Percentiles rank a stretch among this genome's conserved stretches.
phyloP scores from a whole-genome alignment of 1,140 invertebrate genomes.

The Achroia grisella region DNA sequence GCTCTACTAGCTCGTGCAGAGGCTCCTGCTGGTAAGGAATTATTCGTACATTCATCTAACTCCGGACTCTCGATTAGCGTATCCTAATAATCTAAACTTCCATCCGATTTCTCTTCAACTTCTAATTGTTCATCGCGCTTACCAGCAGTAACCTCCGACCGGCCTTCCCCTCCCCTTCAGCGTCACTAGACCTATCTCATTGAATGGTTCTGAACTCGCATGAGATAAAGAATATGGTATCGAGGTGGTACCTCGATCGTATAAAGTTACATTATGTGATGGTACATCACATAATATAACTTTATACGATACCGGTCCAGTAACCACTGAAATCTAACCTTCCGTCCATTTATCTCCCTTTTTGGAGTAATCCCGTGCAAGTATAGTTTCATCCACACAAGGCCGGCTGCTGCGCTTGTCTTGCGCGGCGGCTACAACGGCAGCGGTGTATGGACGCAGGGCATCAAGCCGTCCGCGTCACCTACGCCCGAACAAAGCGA shows the following conservation, averaged over 20 bases:
- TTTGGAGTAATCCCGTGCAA: slow-evolving; percentile 13
- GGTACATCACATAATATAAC: slow-evolving; percentile 12
- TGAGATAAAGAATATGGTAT: slow-evolving; percentile 46
- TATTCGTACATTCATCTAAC: too few species aligned
- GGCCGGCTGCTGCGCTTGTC: slow-evolving; percentile 3
- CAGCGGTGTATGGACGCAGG: slow-evolving; percentile 18
- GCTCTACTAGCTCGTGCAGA: too few species aligned
- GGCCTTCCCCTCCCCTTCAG: too few species aligned
- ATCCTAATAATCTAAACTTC: too few species aligned
- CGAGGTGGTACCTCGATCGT: slow-evolving; percentile 18
- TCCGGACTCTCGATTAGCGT: too few species aligned
- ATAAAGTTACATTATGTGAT: slow-evolving; percentile 16
- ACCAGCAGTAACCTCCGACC: too few species aligned
- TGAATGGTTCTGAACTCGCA: background rate
- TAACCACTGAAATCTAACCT: slow-evolving; percentile 10
- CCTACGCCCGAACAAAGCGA: slow-evolving; percentile 17
- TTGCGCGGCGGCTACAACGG: slow-evolving; percentile 8
- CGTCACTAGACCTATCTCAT: background rate
- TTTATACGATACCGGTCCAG: slow-evolving; percentile 27
- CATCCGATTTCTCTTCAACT: too few species aligned
- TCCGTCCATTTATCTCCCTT: slow-evolving; percentile 18
- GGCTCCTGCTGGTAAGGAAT: too few species aligned
- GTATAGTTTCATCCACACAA: slow-evolving; percentile 13
- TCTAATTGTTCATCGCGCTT: too few species aligned
- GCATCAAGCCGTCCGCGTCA: slow-evolving; percentile 21